A percentile compares a stretch with the other conserved stretches of the same genome.
Conservation (phyloP, 2,113 vertebrate genomes). For the Pseudolaguvia tuberculata region DNA sequence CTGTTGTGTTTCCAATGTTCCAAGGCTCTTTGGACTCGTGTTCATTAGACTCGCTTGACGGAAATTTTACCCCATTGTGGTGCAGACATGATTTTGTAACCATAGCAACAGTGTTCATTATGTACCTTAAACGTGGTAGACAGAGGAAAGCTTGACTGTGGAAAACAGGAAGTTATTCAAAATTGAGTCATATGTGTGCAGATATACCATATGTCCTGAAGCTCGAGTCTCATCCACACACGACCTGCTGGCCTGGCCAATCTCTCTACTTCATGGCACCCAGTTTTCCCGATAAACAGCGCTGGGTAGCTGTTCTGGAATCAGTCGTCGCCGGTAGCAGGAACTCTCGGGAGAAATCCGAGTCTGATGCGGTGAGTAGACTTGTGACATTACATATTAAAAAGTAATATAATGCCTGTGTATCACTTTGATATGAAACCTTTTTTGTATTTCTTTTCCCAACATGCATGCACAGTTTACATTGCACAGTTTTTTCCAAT, state of each 20-base stretch:
- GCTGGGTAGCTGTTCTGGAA: conserved; percentile 95
- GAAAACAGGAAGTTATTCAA: background rate
- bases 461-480: background rate
- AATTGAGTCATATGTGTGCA: conserved; percentile 48
- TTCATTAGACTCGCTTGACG: background rate
- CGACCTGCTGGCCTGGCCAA: conserved; percentile 97
- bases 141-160: background rate
- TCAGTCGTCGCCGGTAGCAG: conserved; percentile 89
- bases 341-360: conserved; percentile 91
- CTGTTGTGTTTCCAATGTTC: background rate
- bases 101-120: background rate
- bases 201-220: conserved; percentile 97
- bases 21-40: background rate
- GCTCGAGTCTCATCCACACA: conserved; percentile 95
- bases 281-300: conserved; percentile 97
- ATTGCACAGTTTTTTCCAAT: background rate
- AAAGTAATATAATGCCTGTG: background rate
- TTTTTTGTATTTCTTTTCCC: background rate
- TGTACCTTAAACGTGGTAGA: background rate
- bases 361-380: conserved; percentile 89
- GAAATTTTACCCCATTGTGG: background rate
- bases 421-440: background rate
- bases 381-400: background rate
- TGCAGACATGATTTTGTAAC: background rate
- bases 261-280: conserved; percentile 94